Conservation (phyloP, 2,113 vertebrate species). For the Phaethon lepturus region DNA sequence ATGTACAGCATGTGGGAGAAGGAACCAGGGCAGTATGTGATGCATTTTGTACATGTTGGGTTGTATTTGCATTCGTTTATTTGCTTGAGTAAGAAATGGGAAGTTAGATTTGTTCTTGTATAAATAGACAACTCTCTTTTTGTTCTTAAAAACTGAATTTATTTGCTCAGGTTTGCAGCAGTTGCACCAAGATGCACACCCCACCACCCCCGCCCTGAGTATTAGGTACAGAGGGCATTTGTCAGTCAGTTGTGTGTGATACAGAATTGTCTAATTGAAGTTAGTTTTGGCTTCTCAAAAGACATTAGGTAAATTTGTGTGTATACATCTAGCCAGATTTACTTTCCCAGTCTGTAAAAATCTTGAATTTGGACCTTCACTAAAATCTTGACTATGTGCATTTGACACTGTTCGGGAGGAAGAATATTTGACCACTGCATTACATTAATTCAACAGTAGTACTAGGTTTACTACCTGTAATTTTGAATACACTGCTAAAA, state of each 20-base stretch:
- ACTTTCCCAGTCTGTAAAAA: neutral
- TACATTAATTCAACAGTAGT: neutral
- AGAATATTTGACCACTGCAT: neutral
- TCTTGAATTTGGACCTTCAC: neutral
- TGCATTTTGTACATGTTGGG: neutral
- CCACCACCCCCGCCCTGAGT: neutral
- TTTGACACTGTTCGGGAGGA: neutral
- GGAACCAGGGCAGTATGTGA: neutral
- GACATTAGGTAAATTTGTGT: neutral
- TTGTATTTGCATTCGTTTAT: neutral
- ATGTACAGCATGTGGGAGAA: neutral
- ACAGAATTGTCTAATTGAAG: neutral
- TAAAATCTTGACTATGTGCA: neutral
- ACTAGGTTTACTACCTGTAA: neutral
- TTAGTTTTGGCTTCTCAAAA: neutral
- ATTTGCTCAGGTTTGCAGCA: neutral
- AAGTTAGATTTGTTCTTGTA: neutral
- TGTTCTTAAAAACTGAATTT: neutral
- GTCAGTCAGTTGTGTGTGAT: neutral
- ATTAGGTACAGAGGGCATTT: neutral
- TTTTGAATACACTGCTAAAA: neutral
- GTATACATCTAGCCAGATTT: neutral
- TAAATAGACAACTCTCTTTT: neutral
- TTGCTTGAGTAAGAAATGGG: neutral
- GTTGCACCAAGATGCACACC: neutral